These are phyloP conservation scores for Cephus cinctus DNA, from an alignment of 1,140 invertebrate species.

Conservation along the genomic window DNA sequence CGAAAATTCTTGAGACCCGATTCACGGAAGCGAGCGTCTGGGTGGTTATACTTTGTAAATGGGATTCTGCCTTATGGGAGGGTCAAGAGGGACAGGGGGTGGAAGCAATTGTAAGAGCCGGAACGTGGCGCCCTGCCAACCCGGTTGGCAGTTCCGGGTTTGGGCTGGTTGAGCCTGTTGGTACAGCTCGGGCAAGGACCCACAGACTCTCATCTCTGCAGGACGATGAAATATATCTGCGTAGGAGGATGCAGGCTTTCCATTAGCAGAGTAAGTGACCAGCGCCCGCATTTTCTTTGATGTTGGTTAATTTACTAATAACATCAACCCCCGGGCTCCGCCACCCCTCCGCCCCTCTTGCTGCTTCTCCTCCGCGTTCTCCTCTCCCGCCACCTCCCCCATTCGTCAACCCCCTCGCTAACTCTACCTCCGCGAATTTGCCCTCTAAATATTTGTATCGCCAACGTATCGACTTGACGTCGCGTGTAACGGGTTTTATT, in stretches of 20 bases:
- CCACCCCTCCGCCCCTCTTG: neutral
- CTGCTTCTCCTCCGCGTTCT: constrained; percentile 16
- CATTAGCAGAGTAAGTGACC: constrained; percentile 53
- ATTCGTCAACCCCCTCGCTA: neutral
- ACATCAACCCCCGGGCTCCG: constrained; percentile 30
- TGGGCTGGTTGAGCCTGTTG: too few relatives aligned
- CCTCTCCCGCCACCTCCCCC: constrained; percentile 16
- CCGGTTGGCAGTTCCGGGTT: too few relatives aligned
- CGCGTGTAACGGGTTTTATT: constrained; percentile 39
- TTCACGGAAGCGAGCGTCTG: too few relatives aligned
- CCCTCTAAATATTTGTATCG: constrained; percentile 54
- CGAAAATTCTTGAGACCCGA: too few relatives aligned
- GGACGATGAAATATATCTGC: too few relatives aligned
- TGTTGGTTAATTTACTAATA: constrained; percentile 57
- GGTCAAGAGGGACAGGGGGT: too few relatives aligned
- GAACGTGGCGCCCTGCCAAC: too few relatives aligned
- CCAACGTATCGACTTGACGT: constrained; percentile 40
- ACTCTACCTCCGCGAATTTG: constrained; percentile 15
- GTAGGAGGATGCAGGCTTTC: constrained; percentile 43
- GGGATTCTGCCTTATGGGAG: too few relatives aligned
- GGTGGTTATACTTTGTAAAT: too few relatives aligned
- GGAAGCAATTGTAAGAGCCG: too few relatives aligned
- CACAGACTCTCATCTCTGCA: too few relatives aligned
- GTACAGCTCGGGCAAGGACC: too few relatives aligned
- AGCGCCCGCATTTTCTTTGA: constrained; percentile 51